Conservation (phyloP, 2,888 invertebrate genomes). For the Psylliodes chrysocephalus region DNA sequence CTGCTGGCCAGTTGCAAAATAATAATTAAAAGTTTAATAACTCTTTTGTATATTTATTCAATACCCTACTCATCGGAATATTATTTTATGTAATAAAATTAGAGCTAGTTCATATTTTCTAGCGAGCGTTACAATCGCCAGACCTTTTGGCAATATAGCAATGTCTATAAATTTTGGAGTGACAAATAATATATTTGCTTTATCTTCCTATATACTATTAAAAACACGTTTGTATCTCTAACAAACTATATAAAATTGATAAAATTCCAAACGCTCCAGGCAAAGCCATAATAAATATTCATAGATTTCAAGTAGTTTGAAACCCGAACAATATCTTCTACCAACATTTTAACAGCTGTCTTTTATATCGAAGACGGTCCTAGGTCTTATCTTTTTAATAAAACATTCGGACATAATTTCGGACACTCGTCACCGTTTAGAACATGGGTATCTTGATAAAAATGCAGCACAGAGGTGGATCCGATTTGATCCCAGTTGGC, state of each 20-base stretch:
- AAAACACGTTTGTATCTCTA: too few species aligned
- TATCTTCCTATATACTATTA: too few species aligned
- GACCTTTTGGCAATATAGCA: too few species aligned
- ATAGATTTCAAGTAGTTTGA: slow-evolving; percentile 25
- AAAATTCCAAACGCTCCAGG: background rate
- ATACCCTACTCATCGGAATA: too few species aligned
- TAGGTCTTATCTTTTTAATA: slow-evolving; percentile 29
- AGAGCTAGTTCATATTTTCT: too few species aligned
- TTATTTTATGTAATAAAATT: too few species aligned
- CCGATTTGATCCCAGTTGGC: background rate
- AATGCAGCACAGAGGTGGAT: slow-evolving; percentile 23
- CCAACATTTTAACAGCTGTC: slow-evolving; percentile 38
- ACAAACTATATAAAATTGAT: background rate
- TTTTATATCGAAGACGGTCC: slow-evolving; percentile 27
- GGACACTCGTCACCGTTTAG: slow-evolving; percentile 41
- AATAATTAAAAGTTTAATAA: too few species aligned
- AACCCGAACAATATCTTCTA: slow-evolving; percentile 27
- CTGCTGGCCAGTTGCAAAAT: too few species aligned
- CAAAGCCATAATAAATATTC: slow-evolving; percentile 30
- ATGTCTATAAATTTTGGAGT: too few species aligned
- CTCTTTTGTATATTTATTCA: too few species aligned
- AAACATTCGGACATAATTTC: slow-evolving; percentile 37
- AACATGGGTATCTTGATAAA: slow-evolving; percentile 42
- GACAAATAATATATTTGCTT: too few species aligned
- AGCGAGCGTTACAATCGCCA: too few species aligned